Evolutionary conservation across 2,888 invertebrate genomes (phyloP), one percentile per base, ranked within the genome.

Genomic region (Dasysyrphus tricinctus): DNA sequence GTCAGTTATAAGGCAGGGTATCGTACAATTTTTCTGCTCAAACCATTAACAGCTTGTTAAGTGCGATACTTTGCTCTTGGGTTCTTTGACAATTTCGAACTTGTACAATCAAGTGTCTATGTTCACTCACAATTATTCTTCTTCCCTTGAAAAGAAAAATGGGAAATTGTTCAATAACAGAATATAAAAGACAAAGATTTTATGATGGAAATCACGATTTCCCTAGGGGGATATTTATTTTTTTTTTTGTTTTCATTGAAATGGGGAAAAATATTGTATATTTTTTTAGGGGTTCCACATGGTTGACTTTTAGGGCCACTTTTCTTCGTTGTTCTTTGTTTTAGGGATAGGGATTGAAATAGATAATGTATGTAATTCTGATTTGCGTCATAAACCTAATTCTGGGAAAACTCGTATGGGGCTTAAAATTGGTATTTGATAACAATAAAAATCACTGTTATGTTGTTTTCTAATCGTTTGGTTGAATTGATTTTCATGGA

Each of bases 51-150:
- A 42, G 34, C 14, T 19, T 49, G 80, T 76, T 70, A 80, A 80
- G 80, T 80, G 80, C 14, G 69, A 80, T 69, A 69, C 75, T 80
- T 80, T 69, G 51, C n/a, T 34, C 47, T 63, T 4, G 57, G 57
- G 54, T 54, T 49, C 80, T 67, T 67, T 74, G 74, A 61, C 63
- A 70, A 61, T 77, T 77, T 77, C 49, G 32, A 77, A 76, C 54
- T 70, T 75, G 32, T 24, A 42, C 51, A 80, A 69, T 80, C 80
- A 69, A 80, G 80, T 80, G 80, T 76, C 42, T 34, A 19, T 47
- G 37, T 49, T 14, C 16, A 56, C 54, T 14, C 16, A 47, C 44
- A 63, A 24, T 12, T 9, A 34, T 44, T 5, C 3, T 56, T 44
- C 42, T 44, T 44, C 16, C 59, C 24, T 61, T 1, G 11, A 39